phyloP scores from a whole-genome alignment of 2,888 invertebrate species.

The Polydesmus complanatus region DNA sequence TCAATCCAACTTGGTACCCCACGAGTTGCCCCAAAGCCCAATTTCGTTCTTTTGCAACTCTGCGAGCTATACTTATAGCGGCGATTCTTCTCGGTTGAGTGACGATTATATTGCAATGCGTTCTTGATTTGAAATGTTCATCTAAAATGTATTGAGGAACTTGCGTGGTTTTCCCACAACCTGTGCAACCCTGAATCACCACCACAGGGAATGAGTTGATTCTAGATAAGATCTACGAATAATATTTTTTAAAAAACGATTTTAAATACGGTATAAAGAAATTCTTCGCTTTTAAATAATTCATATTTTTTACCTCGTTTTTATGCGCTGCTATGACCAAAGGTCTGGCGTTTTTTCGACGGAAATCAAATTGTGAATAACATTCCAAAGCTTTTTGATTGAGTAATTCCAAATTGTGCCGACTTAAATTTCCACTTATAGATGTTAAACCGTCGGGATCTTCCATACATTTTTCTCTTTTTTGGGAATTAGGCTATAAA shows the following conservation, averaged over 20 bases:
- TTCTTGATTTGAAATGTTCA: slow-evolving; percentile 45
- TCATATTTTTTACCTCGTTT: too few species aligned
- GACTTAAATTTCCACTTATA: too few species aligned
- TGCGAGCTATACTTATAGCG: slow-evolving; percentile 71
- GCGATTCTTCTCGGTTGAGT: slow-evolving; percentile 91
- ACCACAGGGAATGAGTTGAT: slow-evolving; percentile 57
- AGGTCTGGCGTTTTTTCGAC: too few species aligned
- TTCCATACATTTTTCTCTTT: too few species aligned
- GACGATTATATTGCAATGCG: slow-evolving; percentile 70
- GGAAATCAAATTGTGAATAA: too few species aligned
- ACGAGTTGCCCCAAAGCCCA: slow-evolving; percentile 72
- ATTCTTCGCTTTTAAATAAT: too few species aligned
- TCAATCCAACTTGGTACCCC: slow-evolving; percentile 74
- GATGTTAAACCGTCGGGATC: too few species aligned
- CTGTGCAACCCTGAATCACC: slow-evolving; percentile 82
- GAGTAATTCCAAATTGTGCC: too few species aligned
- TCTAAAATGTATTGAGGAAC: slow-evolving; percentile 90
- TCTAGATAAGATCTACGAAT: slow-evolving; percentile 47
- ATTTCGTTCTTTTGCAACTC: slow-evolving; percentile 67
- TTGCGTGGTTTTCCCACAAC: slow-evolving; percentile 81
- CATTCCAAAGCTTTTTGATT: too few species aligned
- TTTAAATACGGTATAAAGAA: neutral
- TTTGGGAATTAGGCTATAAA: too few species aligned
- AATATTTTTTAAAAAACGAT: slow-evolving; percentile 4
- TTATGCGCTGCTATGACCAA: too few species aligned